A percentile compares a stretch with the other conserved stretches of the same genome.
Conservation (phyloP, 2,888 invertebrate species). For the Xylota segnis region DNA sequence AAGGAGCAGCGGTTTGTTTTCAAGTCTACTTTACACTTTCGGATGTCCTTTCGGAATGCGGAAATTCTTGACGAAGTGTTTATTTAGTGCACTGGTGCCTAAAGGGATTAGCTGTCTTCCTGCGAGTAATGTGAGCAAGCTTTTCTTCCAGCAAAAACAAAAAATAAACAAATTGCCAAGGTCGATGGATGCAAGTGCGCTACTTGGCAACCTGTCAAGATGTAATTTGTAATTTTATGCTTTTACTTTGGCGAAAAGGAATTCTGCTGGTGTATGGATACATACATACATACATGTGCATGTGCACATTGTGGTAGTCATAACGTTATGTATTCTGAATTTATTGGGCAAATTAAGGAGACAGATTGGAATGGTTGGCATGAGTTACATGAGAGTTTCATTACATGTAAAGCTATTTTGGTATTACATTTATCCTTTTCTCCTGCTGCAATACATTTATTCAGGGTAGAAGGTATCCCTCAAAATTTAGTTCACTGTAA, state of each 20-base stretch:
- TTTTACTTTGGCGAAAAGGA: constrained; percentile 25
- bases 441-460: background rate
- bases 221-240: constrained; percentile 57
- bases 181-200: constrained; percentile 43
- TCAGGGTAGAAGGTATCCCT: background rate
- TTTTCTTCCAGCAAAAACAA: background rate
- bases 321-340: constrained; percentile 35
- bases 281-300: background rate
- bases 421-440: background rate
- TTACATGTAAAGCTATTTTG: constrained; percentile 8
- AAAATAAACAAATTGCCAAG: constrained; percentile 7
- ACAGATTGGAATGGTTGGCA: constrained; percentile 43
- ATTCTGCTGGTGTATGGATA: background rate
- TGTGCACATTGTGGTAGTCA: constrained; percentile 29
- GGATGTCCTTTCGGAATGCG: constrained; percentile 16
- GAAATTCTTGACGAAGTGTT: constrained; percentile 3
- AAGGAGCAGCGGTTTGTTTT: constrained; percentile 9
- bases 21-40: background rate
- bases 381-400: constrained; percentile 7
- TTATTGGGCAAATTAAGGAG: constrained; percentile 61
- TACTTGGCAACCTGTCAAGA: constrained; percentile 64
- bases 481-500: background rate
- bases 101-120: constrained; percentile 35
- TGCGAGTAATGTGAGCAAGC: constrained; percentile 9
- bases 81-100: constrained; percentile 35